Percentiles rank a stretch among this genome's conserved stretches.
phyloP scores from a whole-genome alignment of 2,888 invertebrate genomes.

The Bombylius discolor region DNA sequence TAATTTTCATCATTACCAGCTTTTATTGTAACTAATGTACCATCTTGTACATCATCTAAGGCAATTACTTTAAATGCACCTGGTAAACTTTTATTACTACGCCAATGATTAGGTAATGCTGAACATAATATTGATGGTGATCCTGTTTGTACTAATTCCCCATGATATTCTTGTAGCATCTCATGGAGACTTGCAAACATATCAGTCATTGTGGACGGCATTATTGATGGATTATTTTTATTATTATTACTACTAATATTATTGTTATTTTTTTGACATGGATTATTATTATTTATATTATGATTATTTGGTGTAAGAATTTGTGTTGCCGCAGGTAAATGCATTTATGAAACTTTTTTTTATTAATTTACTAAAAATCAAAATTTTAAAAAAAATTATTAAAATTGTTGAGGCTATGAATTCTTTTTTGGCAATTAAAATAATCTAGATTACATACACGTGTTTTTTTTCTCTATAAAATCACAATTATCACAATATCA shows the following conservation, averaged over 20 bases:
- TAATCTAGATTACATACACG: too few relatives aligned
- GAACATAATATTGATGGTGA: conserved; percentile 93
- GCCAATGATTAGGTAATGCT: conserved; percentile 88
- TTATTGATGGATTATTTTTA: conserved; percentile 23
- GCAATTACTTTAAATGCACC: conserved; percentile 93
- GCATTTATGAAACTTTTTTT: conserved; percentile 18
- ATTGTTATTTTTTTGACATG: conserved; percentile 1
- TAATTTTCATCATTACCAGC: conserved; percentile 98
- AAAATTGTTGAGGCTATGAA: too few relatives aligned
- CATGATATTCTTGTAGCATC: conserved; percentile 75
- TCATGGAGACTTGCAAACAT: conserved; percentile 63
- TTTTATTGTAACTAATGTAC: conserved; percentile 82
- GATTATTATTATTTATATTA: conserved; percentile 6
- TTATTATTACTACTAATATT: conserved; percentile 19
- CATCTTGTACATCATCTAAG: conserved; percentile 85
- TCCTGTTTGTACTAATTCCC: conserved; percentile 87
- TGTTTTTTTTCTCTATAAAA: too few relatives aligned
- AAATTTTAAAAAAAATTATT: too few relatives aligned
- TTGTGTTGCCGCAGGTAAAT: conserved; percentile 34
- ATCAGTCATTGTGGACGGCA: conserved; percentile 55
- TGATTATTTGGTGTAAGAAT: conserved; percentile 23
- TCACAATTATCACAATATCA: too few relatives aligned
- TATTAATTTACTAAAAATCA: too few relatives aligned
- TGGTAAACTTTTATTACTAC: conserved; percentile 93
- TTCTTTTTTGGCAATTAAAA: too few relatives aligned